These are phyloP conservation scores for Psammodynastes pulverulentus DNA, from an alignment of 2,113 vertebrate genomes.

Conservation along the genomic window DNA sequence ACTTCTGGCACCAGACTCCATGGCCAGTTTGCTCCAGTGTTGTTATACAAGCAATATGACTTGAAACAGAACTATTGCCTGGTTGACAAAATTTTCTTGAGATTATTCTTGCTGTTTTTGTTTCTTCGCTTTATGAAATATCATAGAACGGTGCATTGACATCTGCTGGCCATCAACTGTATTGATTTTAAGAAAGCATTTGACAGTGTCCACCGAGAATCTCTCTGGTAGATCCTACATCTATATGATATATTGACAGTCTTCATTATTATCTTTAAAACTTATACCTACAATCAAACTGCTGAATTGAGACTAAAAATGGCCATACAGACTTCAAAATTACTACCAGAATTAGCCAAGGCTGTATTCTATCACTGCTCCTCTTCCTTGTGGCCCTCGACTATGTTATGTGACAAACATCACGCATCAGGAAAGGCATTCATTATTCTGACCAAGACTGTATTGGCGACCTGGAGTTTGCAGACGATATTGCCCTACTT, in stretches of 20 bases:
- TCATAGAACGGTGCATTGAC: background rate
- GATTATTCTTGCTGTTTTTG: background rate
- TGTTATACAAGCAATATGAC: background rate
- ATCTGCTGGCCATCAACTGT: background rate
- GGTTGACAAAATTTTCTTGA: background rate
- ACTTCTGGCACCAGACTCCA: background rate
- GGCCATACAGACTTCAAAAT: background rate
- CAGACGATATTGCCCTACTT: background rate
- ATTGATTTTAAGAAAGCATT: background rate
- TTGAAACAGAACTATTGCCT: background rate
- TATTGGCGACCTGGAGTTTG: background rate
- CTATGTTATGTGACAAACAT: background rate
- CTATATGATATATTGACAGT: background rate
- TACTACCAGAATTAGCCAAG: background rate
- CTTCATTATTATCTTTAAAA: background rate
- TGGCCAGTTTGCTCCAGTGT: background rate
- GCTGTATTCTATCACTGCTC: background rate
- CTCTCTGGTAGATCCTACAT: background rate
- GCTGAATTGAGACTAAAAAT: background rate
- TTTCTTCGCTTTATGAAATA: background rate
- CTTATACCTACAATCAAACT: background rate
- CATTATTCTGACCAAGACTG: background rate
- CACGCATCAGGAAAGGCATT: background rate
- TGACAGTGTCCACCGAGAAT: background rate
- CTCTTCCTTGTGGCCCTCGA: background rate